Percentiles rank a stretch among this genome's conserved stretches.
phyloP scores from a whole-genome alignment of 2,888 invertebrate species.

The Ethmia dodecea region DNA sequence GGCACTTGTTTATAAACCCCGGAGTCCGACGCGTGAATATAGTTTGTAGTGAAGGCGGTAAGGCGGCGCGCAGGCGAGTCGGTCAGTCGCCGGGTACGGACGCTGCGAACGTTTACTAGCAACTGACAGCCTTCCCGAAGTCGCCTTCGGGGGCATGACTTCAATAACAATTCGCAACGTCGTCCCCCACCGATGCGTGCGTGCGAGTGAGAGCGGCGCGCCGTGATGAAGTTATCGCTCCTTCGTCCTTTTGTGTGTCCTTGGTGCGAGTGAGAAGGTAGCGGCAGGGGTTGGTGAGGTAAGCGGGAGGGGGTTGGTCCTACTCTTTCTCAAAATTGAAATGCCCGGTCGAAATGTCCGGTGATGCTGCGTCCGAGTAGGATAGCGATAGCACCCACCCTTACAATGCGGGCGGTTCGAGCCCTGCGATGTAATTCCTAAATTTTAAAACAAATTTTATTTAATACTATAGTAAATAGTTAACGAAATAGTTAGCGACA shows the following conservation, averaged over 20 bases:
- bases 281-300: slow-evolving; percentile 39
- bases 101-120: slow-evolving; percentile 73
- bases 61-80: slow-evolving; percentile 45
- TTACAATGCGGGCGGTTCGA: slow-evolving; percentile 72
- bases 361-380: slow-evolving; percentile 77
- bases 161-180: slow-evolving; percentile 79
- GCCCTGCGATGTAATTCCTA: slow-evolving; percentile 67
- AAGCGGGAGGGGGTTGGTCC: slow-evolving; percentile 63
- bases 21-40: slow-evolving; percentile 35
- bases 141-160: slow-evolving; percentile 78
- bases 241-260: slow-evolving; percentile 79
- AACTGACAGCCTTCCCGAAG: slow-evolving; percentile 78
- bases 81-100: slow-evolving; percentile 66
- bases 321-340: slow-evolving; percentile 79
- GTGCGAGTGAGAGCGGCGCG: slow-evolving; percentile 69
- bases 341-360: slow-evolving; percentile 79
- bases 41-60: slow-evolving; percentile 47
- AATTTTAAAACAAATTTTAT: slow-evolving; percentile 55
- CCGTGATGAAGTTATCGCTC: slow-evolving; percentile 78
- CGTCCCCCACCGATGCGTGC: slow-evolving; percentile 72
- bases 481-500: too few species aligned
- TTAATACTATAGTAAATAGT: too few species aligned
- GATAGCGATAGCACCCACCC: slow-evolving; percentile 75
- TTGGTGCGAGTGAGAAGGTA: slow-evolving; percentile 64
- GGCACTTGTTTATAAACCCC: slow-evolving; percentile 60